Evolutionary conservation across 2,113 vertebrate genomes (phyloP).

Genomic region (Gadus chalcogrammus): DNA sequence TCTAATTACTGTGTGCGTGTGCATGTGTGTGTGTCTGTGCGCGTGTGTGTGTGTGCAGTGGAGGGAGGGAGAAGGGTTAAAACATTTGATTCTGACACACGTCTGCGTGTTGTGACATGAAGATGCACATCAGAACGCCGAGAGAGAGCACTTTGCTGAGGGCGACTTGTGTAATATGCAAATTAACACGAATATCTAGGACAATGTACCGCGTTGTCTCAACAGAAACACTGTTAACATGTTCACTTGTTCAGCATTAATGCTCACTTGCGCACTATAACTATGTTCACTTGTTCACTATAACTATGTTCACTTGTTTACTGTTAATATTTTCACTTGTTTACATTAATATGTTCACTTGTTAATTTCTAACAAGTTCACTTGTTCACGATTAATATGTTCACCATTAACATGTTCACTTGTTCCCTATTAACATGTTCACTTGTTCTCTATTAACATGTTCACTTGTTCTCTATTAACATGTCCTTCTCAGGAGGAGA

Average conservation of each 20-base stretch:
- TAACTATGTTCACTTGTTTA: conserved; percentile 63
- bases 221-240: conserved; percentile 67
- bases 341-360: no score
- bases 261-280: conserved; percentile 41
- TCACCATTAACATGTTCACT: conserved; percentile 28
- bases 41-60: no score
- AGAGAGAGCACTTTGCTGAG: conserved; percentile 72
- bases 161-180: conserved; percentile 72
- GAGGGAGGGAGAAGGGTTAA: conserved; percentile 33
- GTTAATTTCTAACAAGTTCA: no score
- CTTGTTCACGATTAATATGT: no score
- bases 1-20: no score
- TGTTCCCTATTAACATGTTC: conserved; percentile 54
- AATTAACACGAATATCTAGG: conserved; percentile 67
- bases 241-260: conserved; percentile 50
- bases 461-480: no score
- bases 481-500: no score
- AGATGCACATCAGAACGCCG: conserved; percentile 65
- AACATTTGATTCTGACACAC: conserved; percentile 50
- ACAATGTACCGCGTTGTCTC: conserved; percentile 69
- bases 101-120: conserved; percentile 67
- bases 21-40: no score
- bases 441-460: no score
- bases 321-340: neutral
- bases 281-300: conserved; percentile 40